phyloP scores from a whole-genome alignment of 2,797 vertebrate species.

The Synanceia verrucosa region DNA sequence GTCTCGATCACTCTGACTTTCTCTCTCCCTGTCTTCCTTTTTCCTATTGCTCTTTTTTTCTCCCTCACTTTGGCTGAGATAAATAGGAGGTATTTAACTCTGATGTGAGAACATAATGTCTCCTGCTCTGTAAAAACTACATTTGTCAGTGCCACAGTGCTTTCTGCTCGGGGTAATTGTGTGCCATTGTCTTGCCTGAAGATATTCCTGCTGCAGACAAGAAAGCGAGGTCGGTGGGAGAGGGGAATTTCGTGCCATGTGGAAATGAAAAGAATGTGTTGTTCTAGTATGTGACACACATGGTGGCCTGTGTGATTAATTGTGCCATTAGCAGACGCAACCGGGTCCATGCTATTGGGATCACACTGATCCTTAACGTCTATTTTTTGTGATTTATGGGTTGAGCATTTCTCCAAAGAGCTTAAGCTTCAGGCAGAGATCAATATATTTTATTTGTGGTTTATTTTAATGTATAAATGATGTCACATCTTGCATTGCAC shows the following conservation, averaged over 20 bases:
- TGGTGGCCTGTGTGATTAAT: constrained; percentile 71
- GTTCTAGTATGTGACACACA: constrained; percentile 64
- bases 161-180: constrained; percentile 81
- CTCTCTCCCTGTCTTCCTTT: constrained; percentile 39
- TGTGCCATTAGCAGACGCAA: constrained; percentile 65
- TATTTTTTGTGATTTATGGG: constrained; percentile 42
- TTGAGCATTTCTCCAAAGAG: constrained; percentile 20
- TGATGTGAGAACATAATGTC: constrained; percentile 81
- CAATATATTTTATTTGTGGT: not conserved
- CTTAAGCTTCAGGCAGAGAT: not conserved
- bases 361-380: constrained; percentile 18
- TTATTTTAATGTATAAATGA: not conserved
- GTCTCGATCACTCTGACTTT: constrained; percentile 62
- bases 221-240: constrained; percentile 60
- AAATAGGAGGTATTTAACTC: constrained; percentile 83
- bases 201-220: constrained; percentile 70
- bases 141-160: constrained; percentile 84
- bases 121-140: constrained; percentile 81
- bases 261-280: constrained; percentile 71
- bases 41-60: constrained; percentile 38
- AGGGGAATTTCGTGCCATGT: constrained; percentile 56
- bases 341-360: constrained; percentile 41
- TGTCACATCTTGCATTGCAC: not conserved
- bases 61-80: constrained; percentile 65
- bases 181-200: constrained; percentile 79